phyloP scores from a whole-genome alignment of 1,140 invertebrate species.

The Mya arenaria region DNA sequence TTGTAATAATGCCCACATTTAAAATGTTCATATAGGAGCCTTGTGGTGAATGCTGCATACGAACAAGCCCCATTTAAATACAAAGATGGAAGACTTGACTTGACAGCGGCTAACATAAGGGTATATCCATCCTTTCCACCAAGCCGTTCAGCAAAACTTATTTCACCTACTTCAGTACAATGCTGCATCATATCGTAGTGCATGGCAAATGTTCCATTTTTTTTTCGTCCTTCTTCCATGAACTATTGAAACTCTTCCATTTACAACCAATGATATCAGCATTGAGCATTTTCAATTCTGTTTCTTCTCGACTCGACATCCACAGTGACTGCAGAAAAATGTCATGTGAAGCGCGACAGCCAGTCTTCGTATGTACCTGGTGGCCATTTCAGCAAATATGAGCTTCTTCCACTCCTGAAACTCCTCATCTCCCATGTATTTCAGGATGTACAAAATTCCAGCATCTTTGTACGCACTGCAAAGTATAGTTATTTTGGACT shows the following conservation, averaged over 20 bases:
- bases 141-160: constrained; percentile 3
- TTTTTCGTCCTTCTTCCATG: background rate
- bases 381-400: constrained; percentile 14
- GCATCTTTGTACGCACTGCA: constrained; percentile 10
- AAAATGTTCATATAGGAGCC: constrained; percentile 2
- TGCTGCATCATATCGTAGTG: constrained; percentile 36
- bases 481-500: constrained; percentile 12
- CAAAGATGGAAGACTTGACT: constrained; percentile 29
- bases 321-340: background rate
- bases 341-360: background rate
- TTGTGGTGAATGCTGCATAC: constrained; percentile 21
- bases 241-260: constrained; percentile 6
- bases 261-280: background rate
- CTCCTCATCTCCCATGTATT: constrained; percentile 27
- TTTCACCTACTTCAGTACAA: constrained; percentile 30
- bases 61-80: constrained; percentile 36
- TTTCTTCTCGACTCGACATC: background rate
- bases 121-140: constrained; percentile 25
- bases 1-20: background rate
- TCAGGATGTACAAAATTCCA: background rate
- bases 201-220: constrained; percentile 35
- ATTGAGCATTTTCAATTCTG: background rate
- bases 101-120: constrained; percentile 22
- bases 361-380: constrained; percentile 5
- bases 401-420: constrained; percentile 6